Evolutionary conservation across 2,888 invertebrate genomes (phyloP), one percentile per base, ranked within the genome.

Genomic region (Aplocera efformata): DNA sequence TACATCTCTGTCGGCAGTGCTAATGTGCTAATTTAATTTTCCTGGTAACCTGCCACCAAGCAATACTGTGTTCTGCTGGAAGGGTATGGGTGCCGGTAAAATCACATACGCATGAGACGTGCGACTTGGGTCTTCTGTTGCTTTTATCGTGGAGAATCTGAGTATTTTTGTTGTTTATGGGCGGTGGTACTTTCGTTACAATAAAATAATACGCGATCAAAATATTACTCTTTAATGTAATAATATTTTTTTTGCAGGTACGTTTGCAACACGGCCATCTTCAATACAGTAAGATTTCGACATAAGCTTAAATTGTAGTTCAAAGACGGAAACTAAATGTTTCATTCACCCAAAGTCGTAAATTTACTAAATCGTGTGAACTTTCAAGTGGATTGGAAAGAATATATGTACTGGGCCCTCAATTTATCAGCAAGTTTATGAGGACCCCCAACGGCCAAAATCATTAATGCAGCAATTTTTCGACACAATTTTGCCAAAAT

Each of bases 261-360:
- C 40, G 54, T 50, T 39, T 32, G 17, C 41, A 13, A 13, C n/a
- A 13, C 31, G 22, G 26, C 35, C 28, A 25, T 37, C 39, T 42
- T 17, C 34, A 33, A 29, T 20, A 11, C 38, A 30, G 33, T 45
- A 36, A 36, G 13, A 40, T 36, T 40, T 29, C n/a, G n/a, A 32
- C 36, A 25, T 32, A 31, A 26, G 25, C 1, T 68, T 65, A 67
- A 67, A 69, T 66, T 58, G 54, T 51, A 65, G 65, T 57, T 72
- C 63, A 63, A 65, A 37, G 37, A 9, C 32, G 35, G 27, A 32
- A 27, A 40, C 32, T 7, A 22, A 29, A 64, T 57, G 70, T 67
- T 77, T 70, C 69, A 70, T 67, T 67, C 67, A 58, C n/a, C n/a
- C n/a, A 59, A 59, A 60, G 60, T 58, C 65, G 61, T 77, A 72